Conservation (phyloP, 1,140 invertebrate genomes). For the Venustaconcha ellipsiformis region DNA sequence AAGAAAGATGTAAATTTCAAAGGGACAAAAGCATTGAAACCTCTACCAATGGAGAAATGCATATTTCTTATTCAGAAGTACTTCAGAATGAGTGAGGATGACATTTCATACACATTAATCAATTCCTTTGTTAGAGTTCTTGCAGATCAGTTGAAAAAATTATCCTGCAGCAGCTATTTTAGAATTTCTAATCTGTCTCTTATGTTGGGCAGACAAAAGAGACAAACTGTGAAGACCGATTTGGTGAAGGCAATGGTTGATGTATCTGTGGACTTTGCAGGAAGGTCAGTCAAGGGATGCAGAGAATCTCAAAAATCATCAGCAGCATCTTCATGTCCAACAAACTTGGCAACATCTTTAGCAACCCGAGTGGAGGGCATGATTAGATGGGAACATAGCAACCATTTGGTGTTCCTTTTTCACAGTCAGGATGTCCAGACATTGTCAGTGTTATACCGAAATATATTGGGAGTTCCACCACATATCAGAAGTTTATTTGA, state of each 20-base stretch:
- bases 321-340: neutral
- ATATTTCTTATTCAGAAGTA: conserved; percentile 27
- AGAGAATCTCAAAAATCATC: conserved; percentile 24
- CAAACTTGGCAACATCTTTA: neutral
- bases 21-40: conserved; percentile 1
- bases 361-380: conserved; percentile 30
- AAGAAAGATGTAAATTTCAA: conserved; percentile 30
- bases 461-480: conserved; percentile 29
- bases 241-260: conserved; percentile 35
- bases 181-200: conserved; percentile 15
- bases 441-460: conserved; percentile 39
- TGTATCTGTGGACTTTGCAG: conserved; percentile 40
- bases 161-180: conserved; percentile 46
- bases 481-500: conserved; percentile 37
- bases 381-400: conserved; percentile 49
- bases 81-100: conserved; percentile 13
- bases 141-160: conserved; percentile 46
- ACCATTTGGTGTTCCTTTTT: conserved; percentile 46
- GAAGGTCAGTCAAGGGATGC: conserved; percentile 41
- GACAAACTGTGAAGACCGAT: conserved; percentile 22
- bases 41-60: conserved; percentile 24
- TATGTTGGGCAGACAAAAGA: conserved; percentile 24
- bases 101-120: conserved; percentile 34
- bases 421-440: conserved; percentile 45
- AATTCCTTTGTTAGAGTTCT: conserved; percentile 39